These are phyloP conservation scores for Drosophila pseudoobscura DNA, from an alignment of 1,140 invertebrate species.

Conservation along the genomic window DNA sequence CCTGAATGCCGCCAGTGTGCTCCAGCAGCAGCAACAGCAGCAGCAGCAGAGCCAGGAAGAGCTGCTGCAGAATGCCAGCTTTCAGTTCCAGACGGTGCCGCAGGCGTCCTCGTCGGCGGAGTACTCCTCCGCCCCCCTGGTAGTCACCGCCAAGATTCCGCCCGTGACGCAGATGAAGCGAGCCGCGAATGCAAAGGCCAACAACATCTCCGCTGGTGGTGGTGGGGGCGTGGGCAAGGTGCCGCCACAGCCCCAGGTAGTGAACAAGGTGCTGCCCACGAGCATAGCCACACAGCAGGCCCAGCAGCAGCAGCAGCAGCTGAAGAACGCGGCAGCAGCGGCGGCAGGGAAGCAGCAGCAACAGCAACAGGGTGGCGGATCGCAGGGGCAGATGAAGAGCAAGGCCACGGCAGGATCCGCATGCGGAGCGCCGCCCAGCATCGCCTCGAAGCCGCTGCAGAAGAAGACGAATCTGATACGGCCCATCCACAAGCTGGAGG, in stretches of 20 bases:
- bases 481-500: slow-evolving; percentile 76
- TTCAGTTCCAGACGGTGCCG: slow-evolving; percentile 60
- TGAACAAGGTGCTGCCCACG: slow-evolving; percentile 76
- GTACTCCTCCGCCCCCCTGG: slow-evolving; percentile 50
- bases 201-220: slow-evolving; percentile 30
- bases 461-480: slow-evolving; percentile 73
- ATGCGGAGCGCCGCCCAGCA: slow-evolving; percentile 66
- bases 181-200: slow-evolving; percentile 21
- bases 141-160: slow-evolving; percentile 66
- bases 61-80: slow-evolving; percentile 61
- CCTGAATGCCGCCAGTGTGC: slow-evolving; percentile 67
- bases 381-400: slow-evolving; percentile 10
- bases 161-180: slow-evolving; percentile 70
- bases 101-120: slow-evolving; percentile 37
- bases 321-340: slow-evolving; percentile 10
- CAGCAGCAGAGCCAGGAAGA: slow-evolving; percentile 53
- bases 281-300: slow-evolving; percentile 53
- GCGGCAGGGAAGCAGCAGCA: slow-evolving; percentile 10
- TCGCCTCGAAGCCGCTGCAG: slow-evolving; percentile 70
- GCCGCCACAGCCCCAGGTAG: slow-evolving; percentile 68
- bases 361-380: not conserved
- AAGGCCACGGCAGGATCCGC: slow-evolving; percentile 45
- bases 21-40: slow-evolving; percentile 59
- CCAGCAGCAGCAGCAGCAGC: slow-evolving; percentile 39
- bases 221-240: slow-evolving; percentile 56